Conservation (phyloP, 2,797 vertebrate genomes). For the Diplodus puntazzo region DNA sequence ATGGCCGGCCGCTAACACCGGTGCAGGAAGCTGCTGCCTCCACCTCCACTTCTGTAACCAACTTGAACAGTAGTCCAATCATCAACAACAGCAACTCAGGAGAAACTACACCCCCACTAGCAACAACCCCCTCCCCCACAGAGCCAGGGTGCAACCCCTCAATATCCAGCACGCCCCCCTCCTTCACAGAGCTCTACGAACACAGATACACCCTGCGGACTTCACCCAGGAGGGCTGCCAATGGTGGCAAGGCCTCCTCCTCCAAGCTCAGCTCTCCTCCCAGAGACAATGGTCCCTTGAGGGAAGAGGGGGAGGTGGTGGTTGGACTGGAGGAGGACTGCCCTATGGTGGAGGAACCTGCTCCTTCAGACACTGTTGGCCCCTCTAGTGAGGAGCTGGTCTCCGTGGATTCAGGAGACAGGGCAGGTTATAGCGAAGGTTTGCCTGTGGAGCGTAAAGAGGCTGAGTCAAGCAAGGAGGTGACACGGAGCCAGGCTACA, state of each 20-base stretch:
- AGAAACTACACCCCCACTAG: constrained; percentile 86
- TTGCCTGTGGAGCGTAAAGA: constrained; percentile 72
- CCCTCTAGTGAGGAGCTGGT: constrained; percentile 61
- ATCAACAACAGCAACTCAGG: constrained; percentile 88
- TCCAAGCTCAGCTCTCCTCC: constrained; percentile 90
- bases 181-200: constrained; percentile 94
- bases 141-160: constrained; percentile 75
- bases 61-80: constrained; percentile 75
- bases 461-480: constrained; percentile 89
- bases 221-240: constrained; percentile 91
- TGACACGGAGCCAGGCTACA: constrained; percentile 74
- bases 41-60: constrained; percentile 51
- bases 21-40: constrained; percentile 63
- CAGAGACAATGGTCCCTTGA: constrained; percentile 91
- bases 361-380: constrained; percentile 58
- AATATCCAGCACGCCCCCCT: constrained; percentile 85
- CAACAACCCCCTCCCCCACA: constrained; percentile 74
- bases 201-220: constrained; percentile 97
- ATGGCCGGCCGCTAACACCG: constrained; percentile 60
- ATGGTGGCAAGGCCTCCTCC: constrained; percentile 85
- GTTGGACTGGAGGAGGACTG: constrained; percentile 79
- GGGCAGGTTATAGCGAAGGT: constrained; percentile 79
- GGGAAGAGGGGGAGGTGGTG: constrained; percentile 87
- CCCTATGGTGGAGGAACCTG: constrained; percentile 64
- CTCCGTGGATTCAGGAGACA: constrained; percentile 80